Base-by-base conservation (phyloP, 2,797 vertebrate genomes). In the Threskiornis aethiopicus region DNA sequence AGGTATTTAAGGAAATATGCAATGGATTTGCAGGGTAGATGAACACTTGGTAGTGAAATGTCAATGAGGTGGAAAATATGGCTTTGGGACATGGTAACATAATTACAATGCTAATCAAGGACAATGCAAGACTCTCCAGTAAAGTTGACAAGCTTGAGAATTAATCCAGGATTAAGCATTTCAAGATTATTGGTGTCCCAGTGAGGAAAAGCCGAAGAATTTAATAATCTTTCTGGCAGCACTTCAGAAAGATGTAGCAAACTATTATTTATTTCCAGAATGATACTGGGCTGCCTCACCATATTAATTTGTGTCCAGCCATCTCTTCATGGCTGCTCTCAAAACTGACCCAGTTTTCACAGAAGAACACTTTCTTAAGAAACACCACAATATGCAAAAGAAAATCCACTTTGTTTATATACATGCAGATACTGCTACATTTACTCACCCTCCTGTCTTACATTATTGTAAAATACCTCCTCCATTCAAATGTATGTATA, bases 91-190 rank as follows among this genome's bases (percentile, higher is more conserved):
- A 77, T 57, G 71, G 81, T 77, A 85, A 90, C 41, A 44, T 90
- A 97, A 92, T 96, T 95, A 67, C 71, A 95, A 10, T 85, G 84
- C 46, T 94, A 92, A 95, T 95, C 88, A 91, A 96, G 84, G 90
- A 93, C 92, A 94, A 96, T 80, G 20, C 11, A 47, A 90, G 84
- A 71, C 67, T 93, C 82, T 94, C 44, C 67, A 70, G 71, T 69
- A 78, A 93, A 96, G 52, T 67, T 96, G 94, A 96, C 94, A 97
- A 95, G 77, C 67, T 87, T 87, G 75, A 93, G 59, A 93, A 87
- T 93, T 97, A 96, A 96, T 97, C 92, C 81, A 89, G 93, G 92
- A 97, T 97, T 97, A 97, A 95, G 21, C 10, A 80, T 94, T 95
- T 97, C 67, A 89, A 93, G 94, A 96, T 95, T 92, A 92, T 17